phyloP scores from a whole-genome alignment of 2,888 invertebrate genomes.

The Philaethria dido region DNA sequence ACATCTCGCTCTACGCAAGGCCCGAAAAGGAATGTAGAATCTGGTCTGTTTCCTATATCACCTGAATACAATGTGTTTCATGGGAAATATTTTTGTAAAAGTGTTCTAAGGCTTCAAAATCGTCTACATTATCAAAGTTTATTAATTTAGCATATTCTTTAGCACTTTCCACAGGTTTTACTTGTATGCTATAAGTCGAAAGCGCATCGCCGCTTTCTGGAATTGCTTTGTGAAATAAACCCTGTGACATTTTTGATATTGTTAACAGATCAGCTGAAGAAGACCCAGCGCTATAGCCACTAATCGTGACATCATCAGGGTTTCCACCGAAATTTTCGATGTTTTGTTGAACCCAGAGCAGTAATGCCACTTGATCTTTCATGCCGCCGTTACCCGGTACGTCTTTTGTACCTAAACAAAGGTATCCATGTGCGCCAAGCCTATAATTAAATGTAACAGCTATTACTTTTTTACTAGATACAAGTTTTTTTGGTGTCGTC shows the following conservation, averaged over 20 bases:
- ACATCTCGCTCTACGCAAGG: constrained; percentile 55
- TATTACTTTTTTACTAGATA: constrained; percentile 52
- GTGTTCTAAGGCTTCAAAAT: constrained; percentile 55
- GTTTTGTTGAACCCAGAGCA: constrained; percentile 55
- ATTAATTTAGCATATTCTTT: constrained; percentile 54
- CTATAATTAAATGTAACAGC: constrained; percentile 63
- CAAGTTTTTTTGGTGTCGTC: constrained; percentile 51
- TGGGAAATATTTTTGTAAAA: constrained; percentile 58
- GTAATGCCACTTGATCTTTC: constrained; percentile 55
- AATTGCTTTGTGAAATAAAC: constrained; percentile 61
- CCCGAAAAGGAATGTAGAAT: constrained; percentile 47
- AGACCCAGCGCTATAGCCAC: constrained; percentile 63
- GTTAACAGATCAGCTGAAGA: constrained; percentile 58
- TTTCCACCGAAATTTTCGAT: constrained; percentile 56
- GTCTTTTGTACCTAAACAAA: constrained; percentile 52
- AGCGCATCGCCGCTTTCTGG: constrained; percentile 57
- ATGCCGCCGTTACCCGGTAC: constrained; percentile 56
- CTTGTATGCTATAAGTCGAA: constrained; percentile 53
- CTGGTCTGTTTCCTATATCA: constrained; percentile 37
- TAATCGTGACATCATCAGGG: constrained; percentile 55
- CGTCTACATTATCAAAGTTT: constrained; percentile 52
- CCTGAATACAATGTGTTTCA: constrained; percentile 48
- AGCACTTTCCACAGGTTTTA: constrained; percentile 58
- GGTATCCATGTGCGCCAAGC: constrained; percentile 52
- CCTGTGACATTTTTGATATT: constrained; percentile 56